Evolutionary conservation across 23 tunicate species (phyloP).

Genomic region (Oikopleura dioica): DNA sequence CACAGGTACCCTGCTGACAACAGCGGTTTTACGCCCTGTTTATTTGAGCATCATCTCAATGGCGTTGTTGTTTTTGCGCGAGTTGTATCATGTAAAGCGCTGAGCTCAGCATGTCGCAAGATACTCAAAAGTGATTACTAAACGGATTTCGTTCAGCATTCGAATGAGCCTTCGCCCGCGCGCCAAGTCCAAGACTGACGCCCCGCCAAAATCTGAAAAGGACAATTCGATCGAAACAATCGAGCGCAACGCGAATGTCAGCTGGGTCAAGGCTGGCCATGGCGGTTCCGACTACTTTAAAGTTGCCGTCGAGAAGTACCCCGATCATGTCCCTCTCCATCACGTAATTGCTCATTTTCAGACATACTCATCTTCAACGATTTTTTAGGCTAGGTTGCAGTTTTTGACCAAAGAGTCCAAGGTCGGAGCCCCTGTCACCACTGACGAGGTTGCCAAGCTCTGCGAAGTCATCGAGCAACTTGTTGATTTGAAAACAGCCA

Average conservation of each 20-base stretch:
- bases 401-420: conserved; percentile 1
- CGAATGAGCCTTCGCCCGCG: background rate
- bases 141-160: no score
- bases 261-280: background rate
- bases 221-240: background rate
- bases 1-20: no score
- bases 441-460: background rate
- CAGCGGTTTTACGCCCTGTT: no score
- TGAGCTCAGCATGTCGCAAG: no score
- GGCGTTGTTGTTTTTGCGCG: no score
- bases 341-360: background rate
- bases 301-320: background rate
- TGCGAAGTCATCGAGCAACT: background rate
- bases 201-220: background rate
- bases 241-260: background rate
- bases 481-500: background rate
- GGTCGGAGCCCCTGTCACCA: background rate
- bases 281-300: background rate
- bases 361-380: no score
- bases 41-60: no score
- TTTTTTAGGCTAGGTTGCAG: conserved; percentile 7
- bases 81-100: no score
- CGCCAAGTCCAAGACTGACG: background rate
- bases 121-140: no score
- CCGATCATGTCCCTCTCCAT: background rate